Conservation (phyloP, 1,140 invertebrate species). For the Bombus breviceps region DNA sequence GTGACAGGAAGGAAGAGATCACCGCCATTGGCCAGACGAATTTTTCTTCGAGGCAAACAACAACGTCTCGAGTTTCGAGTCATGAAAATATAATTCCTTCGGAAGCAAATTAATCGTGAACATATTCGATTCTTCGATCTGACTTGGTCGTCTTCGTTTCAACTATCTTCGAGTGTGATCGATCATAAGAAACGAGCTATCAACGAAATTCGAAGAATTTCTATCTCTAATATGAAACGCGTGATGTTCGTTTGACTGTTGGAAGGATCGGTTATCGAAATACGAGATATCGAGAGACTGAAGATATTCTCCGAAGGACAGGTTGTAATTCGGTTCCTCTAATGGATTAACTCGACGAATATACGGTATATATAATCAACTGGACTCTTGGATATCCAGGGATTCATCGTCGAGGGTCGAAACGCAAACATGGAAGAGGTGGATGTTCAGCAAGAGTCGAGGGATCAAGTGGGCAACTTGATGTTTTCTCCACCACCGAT, state of each 20-base stretch:
- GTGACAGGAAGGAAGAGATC: slow-evolving; percentile 8
- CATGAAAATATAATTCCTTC: background rate
- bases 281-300: background rate
- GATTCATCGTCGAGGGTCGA: too few species aligned
- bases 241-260: background rate
- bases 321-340: background rate
- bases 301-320: background rate
- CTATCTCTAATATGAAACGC: too few species aligned
- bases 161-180: background rate
- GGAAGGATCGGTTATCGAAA: background rate
- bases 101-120: background rate
- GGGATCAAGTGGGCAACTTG: slow-evolving; percentile 76
- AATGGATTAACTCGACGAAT: background rate
- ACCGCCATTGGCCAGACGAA: background rate
- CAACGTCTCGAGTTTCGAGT: background rate
- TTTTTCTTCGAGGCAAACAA: background rate
- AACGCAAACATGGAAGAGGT: slow-evolving; percentile 70
- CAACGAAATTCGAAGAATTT: background rate
- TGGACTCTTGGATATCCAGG: background rate
- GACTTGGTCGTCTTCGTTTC: background rate
- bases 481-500: slow-evolving; percentile 79
- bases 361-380: background rate
- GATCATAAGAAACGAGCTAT: background rate
- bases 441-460: slow-evolving; percentile 71
- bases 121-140: background rate